Percentiles rank a stretch among this genome's conserved stretches.
These are phyloP conservation scores for Benitochromis conjunctus DNA, from an alignment of 2,113 vertebrate species.

Conservation along the genomic window DNA sequence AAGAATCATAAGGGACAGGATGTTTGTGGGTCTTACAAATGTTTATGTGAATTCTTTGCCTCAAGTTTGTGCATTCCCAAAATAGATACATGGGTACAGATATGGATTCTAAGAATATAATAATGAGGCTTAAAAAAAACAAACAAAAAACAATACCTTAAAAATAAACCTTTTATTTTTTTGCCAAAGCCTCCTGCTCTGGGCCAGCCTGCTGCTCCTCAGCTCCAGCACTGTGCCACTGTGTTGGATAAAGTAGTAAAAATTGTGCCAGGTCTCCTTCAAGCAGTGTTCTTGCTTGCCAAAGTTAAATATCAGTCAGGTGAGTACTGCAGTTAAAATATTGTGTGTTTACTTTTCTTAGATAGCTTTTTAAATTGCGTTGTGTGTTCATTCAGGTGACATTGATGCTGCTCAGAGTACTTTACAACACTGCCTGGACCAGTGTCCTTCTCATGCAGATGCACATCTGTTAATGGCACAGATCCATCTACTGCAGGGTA, in stretches of 20 bases:
- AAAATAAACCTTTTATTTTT: neutral
- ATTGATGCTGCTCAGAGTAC: constrained; percentile 81
- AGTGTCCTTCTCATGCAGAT: constrained; percentile 84
- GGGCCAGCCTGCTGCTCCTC: constrained; percentile 79
- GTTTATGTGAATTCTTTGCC: neutral
- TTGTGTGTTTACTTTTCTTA: neutral
- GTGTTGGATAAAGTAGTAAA: constrained; percentile 89
- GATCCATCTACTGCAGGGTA: constrained; percentile 87
- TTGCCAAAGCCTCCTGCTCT: constrained; percentile 76
- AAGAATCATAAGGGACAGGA: neutral
- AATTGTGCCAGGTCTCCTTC: constrained; percentile 85
- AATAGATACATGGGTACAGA: neutral
- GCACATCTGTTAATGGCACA: constrained; percentile 94
- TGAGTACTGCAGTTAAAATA: constrained; percentile 47
- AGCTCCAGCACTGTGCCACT: constrained; percentile 84
- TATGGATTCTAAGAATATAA: neutral
- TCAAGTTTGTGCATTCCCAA: neutral
- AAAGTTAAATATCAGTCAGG: constrained; percentile 93
- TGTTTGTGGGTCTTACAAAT: neutral
- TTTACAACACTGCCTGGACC: constrained; percentile 84
- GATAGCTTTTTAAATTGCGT: neutral
- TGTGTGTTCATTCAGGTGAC: constrained; percentile 58
- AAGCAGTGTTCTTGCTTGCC: constrained; percentile 84
- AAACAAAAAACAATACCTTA: neutral
- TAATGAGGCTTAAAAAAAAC: neutral